These are phyloP conservation scores for Pristionchus entomophagus DNA, from an alignment of 2,888 invertebrate species.

Conservation along the genomic window DNA sequence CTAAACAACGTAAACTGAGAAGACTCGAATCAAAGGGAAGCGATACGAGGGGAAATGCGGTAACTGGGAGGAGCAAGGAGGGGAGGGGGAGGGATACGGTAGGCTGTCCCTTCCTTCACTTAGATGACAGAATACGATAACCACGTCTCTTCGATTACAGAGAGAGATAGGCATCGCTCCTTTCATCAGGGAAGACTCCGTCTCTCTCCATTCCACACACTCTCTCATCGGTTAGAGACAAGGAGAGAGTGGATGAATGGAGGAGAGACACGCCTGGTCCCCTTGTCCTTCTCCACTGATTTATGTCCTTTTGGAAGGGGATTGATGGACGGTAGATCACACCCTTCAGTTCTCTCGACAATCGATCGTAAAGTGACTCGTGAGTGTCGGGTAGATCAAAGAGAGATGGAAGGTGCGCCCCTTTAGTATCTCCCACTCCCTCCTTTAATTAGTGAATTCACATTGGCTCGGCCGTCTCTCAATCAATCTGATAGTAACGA, in stretches of 20 bases:
- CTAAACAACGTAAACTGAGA: too few species aligned
- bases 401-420: neutral
- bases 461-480: constrained; percentile 28
- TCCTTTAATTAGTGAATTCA: constrained; percentile 35
- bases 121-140: constrained; percentile 31
- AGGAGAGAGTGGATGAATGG: neutral
- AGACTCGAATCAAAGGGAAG: neutral
- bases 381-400: constrained; percentile 31
- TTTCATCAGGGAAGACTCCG: constrained; percentile 8
- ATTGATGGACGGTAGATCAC: constrained; percentile 29
- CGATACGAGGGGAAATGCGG: constrained; percentile 2
- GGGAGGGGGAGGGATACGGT: constrained; percentile 32
- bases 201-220: neutral
- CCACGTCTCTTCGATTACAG: neutral
- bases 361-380: constrained; percentile 35
- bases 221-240: neutral
- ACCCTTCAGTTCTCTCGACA: neutral
- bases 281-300: neutral
- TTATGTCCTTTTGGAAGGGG: neutral
- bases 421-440: constrained; percentile 34
- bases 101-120: constrained; percentile 2
- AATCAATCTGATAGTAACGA: constrained; percentile 36
- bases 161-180: constrained; percentile 16
- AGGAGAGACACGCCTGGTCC: constrained; percentile 2
- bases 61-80: constrained; percentile 14